These are phyloP conservation scores for Sarcophaga subvicina DNA, from an alignment of 2,888 invertebrate genomes.

Conservation along the genomic window DNA sequence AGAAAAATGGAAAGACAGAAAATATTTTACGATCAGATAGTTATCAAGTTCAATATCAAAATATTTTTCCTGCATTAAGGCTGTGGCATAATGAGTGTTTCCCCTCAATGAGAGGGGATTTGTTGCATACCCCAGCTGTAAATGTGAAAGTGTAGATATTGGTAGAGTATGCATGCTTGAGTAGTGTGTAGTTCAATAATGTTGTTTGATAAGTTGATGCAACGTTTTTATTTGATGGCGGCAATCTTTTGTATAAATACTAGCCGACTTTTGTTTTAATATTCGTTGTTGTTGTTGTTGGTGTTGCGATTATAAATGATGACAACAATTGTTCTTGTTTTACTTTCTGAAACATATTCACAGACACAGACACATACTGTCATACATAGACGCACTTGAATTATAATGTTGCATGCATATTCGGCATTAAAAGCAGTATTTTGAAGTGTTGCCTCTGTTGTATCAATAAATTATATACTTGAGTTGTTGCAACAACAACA, in stretches of 20 bases:
- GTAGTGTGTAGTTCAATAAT: slow-evolving; percentile 36
- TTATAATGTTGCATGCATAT: slow-evolving; percentile 32
- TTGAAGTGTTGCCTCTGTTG: slow-evolving; percentile 66
- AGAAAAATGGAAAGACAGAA: slow-evolving; percentile 5
- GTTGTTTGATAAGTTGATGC: slow-evolving; percentile 62
- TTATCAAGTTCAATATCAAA: slow-evolving; percentile 61
- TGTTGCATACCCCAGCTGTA: background rate
- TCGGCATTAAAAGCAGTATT: slow-evolving; percentile 51
- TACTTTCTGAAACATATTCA: slow-evolving; percentile 4
- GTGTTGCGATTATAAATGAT: slow-evolving; percentile 51
- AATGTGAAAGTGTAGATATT: background rate
- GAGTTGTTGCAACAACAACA: slow-evolving; percentile 50
- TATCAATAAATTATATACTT: slow-evolving; percentile 67
- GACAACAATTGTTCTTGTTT: slow-evolving; percentile 57
- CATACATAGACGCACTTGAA: slow-evolving; percentile 2
- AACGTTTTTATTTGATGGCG: slow-evolving; percentile 58
- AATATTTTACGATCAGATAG: slow-evolving; percentile 45
- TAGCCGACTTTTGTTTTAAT: slow-evolving; percentile 12
- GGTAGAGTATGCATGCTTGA: background rate
- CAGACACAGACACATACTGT: background rate
- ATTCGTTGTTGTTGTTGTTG: slow-evolving; percentile 21
- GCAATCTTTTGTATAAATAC: slow-evolving; percentile 49
- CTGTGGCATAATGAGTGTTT: background rate
- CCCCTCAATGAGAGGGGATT: background rate
- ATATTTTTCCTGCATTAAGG: slow-evolving; percentile 10